Evolutionary conservation across 37 sponge, comb jelly and placozoan genomes (phyloP).

Genomic region (Aplysina aerophoba): DNA sequence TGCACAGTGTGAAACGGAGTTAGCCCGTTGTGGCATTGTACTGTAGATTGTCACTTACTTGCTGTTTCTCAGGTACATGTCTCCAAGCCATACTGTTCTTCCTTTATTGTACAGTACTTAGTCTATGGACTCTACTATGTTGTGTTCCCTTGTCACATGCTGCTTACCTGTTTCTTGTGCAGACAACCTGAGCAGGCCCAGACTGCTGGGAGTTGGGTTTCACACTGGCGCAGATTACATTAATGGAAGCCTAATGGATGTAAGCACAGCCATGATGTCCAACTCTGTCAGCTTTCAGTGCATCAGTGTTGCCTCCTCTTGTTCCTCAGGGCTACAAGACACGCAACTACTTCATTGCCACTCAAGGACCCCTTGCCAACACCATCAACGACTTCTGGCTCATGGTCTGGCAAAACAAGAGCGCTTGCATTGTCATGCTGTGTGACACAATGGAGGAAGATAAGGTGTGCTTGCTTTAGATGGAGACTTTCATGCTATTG

Average conservation of each 20-base stretch:
- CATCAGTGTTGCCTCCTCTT: neutral
- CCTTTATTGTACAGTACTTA: no score
- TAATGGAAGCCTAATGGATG: conserved; percentile 74
- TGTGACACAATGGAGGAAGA: conserved; percentile 1
- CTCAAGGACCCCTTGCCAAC: conserved; percentile 64
- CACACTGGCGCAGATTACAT: conserved; percentile 68
- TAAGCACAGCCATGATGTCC: conserved; percentile 17
- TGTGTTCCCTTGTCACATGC: neutral
- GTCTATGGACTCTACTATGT: neutral
- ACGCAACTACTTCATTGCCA: conserved; percentile 65
- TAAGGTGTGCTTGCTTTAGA: no score
- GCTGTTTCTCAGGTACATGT: no score
- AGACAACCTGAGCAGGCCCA: conserved; percentile 26
- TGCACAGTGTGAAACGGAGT: neutral
- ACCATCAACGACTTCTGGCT: conserved; percentile 67
- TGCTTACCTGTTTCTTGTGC: neutral
- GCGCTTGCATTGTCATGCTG: conserved; percentile 59
- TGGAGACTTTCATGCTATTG: no score
- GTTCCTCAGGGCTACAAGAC: conserved; percentile 63
- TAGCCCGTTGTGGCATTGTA: neutral
- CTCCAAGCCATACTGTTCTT: no score
- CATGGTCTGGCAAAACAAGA: conserved; percentile 76
- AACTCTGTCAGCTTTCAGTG: neutral
- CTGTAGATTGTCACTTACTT: neutral
- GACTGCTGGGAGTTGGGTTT: conserved; percentile 16